Conservation (phyloP, 2,888 invertebrate genomes). For the Aricia artaxerxes region DNA sequence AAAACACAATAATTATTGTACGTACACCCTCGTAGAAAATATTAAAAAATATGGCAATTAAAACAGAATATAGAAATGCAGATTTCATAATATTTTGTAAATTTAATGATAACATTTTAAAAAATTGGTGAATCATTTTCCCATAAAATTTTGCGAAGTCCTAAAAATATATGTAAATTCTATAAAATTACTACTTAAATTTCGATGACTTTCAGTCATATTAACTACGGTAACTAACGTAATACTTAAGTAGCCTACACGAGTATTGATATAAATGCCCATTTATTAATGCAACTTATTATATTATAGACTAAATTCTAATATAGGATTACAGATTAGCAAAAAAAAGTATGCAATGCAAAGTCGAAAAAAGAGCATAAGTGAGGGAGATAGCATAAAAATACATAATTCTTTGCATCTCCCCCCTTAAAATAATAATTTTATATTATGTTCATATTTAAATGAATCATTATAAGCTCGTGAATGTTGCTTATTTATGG, state of each 20-base stretch:
- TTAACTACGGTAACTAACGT: constrained; percentile 22
- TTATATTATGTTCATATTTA: too few relatives aligned
- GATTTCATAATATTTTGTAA: neutral
- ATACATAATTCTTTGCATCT: neutral
- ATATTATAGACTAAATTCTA: neutral
- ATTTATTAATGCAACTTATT: neutral
- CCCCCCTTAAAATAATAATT: neutral
- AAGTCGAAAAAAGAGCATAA: neutral
- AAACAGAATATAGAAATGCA: neutral
- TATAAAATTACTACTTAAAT: neutral
- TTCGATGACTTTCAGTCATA: constrained; percentile 8
- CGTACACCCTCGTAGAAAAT: neutral
- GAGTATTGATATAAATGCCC: constrained; percentile 26
- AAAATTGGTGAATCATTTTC: neutral
- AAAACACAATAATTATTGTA: neutral
- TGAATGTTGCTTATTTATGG: neutral
- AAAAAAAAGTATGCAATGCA: neutral
- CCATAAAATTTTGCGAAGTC: neutral
- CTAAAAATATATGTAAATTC: neutral
- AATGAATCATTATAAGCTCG: neutral
- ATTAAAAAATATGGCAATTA: constrained; percentile 7
- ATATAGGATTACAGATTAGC: neutral
- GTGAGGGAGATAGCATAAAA: neutral
- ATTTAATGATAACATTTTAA: constrained; percentile 4
- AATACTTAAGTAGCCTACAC: constrained; percentile 4